Percentiles rank a stretch among this genome's conserved stretches.
phyloP scores from a whole-genome alignment of 2,113 vertebrate genomes.

The Albula goreensis region DNA sequence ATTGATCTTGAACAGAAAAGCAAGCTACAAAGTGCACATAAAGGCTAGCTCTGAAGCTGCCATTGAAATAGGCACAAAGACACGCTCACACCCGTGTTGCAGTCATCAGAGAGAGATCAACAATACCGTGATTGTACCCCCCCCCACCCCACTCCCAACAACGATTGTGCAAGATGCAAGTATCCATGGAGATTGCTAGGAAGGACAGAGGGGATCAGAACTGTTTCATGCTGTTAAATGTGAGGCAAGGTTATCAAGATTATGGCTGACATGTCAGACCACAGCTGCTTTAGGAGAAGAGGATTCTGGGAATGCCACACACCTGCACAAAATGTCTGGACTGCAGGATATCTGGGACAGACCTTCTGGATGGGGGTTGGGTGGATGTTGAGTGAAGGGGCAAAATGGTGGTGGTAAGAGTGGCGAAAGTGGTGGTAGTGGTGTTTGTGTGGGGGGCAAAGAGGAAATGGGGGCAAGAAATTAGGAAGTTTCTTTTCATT shows the following conservation, averaged over 20 bases:
- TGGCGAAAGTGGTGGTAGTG: background rate
- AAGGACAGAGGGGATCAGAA: background rate
- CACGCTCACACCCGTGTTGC: background rate
- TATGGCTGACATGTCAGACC: slow-evolving; percentile 28
- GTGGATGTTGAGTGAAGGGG: background rate
- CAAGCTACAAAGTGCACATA: background rate
- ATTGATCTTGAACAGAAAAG: background rate
- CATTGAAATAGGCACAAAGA: background rate
- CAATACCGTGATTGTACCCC: slow-evolving; percentile 16
- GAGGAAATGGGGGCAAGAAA: background rate
- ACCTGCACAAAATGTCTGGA: background rate
- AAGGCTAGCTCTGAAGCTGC: background rate
- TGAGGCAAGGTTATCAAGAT: slow-evolving; percentile 18
- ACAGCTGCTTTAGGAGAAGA: background rate
- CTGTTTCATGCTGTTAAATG: background rate
- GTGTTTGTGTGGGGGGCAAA: too few species aligned
- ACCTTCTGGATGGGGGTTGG: background rate
- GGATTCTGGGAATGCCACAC: background rate
- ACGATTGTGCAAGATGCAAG: background rate
- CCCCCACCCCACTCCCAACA: background rate
- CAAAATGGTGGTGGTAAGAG: too few species aligned
- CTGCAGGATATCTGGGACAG: background rate
- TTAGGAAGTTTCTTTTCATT: background rate
- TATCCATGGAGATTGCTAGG: background rate
- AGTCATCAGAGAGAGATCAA: background rate